Conservation (phyloP, 2,113 vertebrate species). For the Psilopsiagon aymara region DNA sequence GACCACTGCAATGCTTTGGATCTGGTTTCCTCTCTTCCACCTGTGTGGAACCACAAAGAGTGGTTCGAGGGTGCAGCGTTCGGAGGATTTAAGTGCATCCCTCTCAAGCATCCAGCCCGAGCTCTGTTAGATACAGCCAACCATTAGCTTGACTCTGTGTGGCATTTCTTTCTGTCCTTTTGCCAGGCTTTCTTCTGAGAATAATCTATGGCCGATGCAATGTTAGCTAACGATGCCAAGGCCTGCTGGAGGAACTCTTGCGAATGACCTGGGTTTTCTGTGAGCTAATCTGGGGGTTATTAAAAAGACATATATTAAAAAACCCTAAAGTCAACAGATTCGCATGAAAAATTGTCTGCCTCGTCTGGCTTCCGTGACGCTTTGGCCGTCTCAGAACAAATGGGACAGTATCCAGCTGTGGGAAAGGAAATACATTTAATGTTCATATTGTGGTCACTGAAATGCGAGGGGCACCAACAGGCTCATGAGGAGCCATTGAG, state of each 20-base stretch:
- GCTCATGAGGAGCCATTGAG: slow-evolving; percentile 37
- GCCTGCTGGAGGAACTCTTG: slow-evolving; percentile 29
- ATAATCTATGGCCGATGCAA: background rate
- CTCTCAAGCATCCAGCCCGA: background rate
- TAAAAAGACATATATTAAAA: slow-evolving; percentile 62
- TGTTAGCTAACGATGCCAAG: background rate
- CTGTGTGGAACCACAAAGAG: background rate
- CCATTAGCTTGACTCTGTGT: background rate
- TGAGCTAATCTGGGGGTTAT: slow-evolving; percentile 57
- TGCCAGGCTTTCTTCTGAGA: slow-evolving; percentile 36
- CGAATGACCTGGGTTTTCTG: background rate
- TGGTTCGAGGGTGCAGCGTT: background rate
- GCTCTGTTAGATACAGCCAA: background rate
- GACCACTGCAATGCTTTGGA: background rate
- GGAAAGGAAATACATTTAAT: slow-evolving; percentile 58
- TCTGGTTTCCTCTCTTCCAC: background rate
- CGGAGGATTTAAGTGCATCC: background rate
- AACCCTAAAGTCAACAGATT: slow-evolving; percentile 70
- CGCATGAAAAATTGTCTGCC: slow-evolving; percentile 63
- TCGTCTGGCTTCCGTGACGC: slow-evolving; percentile 44
- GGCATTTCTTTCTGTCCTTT: slow-evolving; percentile 32
- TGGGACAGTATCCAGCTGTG: slow-evolving; percentile 64
- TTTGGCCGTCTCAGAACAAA: slow-evolving; percentile 63
- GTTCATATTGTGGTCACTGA: slow-evolving; percentile 38
- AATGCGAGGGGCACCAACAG: slow-evolving; percentile 39